Percentiles rank a stretch among this genome's conserved stretches.
These are phyloP conservation scores for Erebia palarica DNA, from an alignment of 2,888 invertebrate species.

Conservation along the genomic window DNA sequence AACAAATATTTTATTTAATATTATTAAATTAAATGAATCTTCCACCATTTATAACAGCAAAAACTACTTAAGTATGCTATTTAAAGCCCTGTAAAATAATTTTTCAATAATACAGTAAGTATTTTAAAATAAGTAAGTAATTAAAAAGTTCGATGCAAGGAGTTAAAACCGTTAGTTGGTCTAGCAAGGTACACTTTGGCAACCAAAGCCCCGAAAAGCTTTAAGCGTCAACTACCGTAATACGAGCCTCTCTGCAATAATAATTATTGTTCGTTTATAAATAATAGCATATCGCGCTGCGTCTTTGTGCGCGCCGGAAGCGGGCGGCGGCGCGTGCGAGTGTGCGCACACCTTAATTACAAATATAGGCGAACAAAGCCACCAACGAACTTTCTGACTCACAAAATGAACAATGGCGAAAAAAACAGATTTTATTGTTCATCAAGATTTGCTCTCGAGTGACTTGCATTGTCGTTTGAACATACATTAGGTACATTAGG, in stretches of 20 bases:
- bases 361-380: slow-evolving; percentile 40
- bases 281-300: slow-evolving; percentile 72
- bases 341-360: slow-evolving; percentile 47
- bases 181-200: slow-evolving; percentile 41
- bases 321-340: slow-evolving; percentile 50
- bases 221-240: slow-evolving; percentile 50
- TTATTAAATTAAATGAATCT: too few relatives aligned
- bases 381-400: slow-evolving; percentile 47
- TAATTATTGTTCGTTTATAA: slow-evolving; percentile 62
- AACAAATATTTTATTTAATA: too few relatives aligned
- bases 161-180: background rate
- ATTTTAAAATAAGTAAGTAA: too few relatives aligned
- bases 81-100: too few relatives aligned
- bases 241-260: slow-evolving; percentile 55
- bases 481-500: too few relatives aligned
- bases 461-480: slow-evolving; percentile 8
- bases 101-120: too few relatives aligned
- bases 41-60: too few relatives aligned
- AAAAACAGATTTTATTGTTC: slow-evolving; percentile 37
- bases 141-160: too few relatives aligned
- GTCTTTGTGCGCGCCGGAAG: slow-evolving; percentile 72
- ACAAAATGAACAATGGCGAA: slow-evolving; percentile 45
- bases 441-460: background rate
- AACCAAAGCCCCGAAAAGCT: slow-evolving; percentile 38
- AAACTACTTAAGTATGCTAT: too few relatives aligned